These are phyloP conservation scores for Siderastrea siderea DNA, from an alignment of 92 coral and sea anemone species.

Conservation along the genomic window DNA sequence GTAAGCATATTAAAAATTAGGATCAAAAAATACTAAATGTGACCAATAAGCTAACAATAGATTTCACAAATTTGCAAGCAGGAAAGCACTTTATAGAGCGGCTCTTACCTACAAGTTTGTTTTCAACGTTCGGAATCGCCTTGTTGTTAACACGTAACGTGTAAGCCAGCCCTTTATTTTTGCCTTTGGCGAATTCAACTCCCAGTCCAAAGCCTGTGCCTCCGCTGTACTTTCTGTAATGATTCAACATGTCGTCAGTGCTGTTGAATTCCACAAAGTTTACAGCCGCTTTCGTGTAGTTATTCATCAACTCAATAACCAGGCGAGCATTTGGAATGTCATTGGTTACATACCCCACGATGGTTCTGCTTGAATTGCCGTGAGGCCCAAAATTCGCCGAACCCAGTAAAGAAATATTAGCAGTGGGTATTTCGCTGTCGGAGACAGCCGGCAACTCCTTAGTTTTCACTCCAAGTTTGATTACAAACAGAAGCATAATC, in stretches of 20 bases:
- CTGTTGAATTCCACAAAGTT: constrained; percentile 62
- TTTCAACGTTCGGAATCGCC: constrained; percentile 55
- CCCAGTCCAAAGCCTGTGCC: constrained; percentile 57
- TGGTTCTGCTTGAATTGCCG: constrained; percentile 10
- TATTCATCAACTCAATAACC: constrained; percentile 55
- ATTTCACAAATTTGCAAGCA: neutral
- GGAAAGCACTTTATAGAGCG: neutral
- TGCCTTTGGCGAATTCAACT: constrained; percentile 71
- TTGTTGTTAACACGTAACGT: constrained; percentile 61
- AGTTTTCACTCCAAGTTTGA: constrained; percentile 42
- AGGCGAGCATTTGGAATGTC: constrained; percentile 44
- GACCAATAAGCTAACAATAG: too few species aligned
- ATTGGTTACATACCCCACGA: constrained; percentile 69
- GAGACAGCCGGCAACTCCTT: constrained; percentile 64
- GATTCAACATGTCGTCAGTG: constrained; percentile 71
- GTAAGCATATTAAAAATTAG: too few species aligned
- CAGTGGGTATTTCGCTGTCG: constrained; percentile 70
- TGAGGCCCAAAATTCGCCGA: neutral
- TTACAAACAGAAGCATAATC: constrained; percentile 65
- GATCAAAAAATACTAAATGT: too few species aligned
- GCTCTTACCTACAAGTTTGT: constrained; percentile 41
- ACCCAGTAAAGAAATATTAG: constrained; percentile 21
- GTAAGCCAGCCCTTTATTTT: constrained; percentile 62
- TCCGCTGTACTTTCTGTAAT: constrained; percentile 63
- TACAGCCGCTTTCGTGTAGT: constrained; percentile 32